phyloP scores from a whole-genome alignment of 2,888 invertebrate genomes.

The Oeneis ivallda region DNA sequence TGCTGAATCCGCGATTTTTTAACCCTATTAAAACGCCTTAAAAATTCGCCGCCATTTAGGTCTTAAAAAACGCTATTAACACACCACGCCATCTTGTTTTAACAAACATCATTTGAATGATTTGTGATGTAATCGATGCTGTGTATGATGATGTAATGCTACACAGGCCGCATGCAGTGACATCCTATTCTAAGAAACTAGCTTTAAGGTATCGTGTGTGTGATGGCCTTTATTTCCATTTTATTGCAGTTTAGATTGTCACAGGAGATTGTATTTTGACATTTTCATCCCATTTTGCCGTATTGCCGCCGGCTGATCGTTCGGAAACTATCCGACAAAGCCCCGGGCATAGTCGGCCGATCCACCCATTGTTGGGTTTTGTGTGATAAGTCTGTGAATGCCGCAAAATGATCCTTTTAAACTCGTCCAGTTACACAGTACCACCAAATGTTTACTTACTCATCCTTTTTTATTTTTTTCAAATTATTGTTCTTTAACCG shows the following conservation, averaged over 20 bases:
- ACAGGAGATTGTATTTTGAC: constrained; percentile 77
- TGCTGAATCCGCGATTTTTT: too few relatives aligned
- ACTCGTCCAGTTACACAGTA: constrained; percentile 24
- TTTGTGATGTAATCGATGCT: too few relatives aligned
- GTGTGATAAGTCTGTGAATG: constrained; percentile 39
- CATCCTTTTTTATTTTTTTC: too few relatives aligned
- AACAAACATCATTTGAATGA: too few relatives aligned
- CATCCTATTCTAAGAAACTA: background rate
- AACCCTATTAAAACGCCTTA: too few relatives aligned
- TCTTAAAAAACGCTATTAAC: too few relatives aligned
- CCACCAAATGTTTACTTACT: constrained; percentile 18
- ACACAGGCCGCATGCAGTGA: too few relatives aligned
- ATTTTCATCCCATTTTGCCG: constrained; percentile 76
- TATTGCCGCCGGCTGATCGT: constrained; percentile 72
- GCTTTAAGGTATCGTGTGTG: background rate
- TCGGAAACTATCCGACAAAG: constrained; percentile 60
- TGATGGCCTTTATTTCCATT: constrained; percentile 12
- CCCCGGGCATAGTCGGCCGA: constrained; percentile 37
- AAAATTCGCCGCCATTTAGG: too few relatives aligned
- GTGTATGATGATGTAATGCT: too few relatives aligned
- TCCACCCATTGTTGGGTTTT: constrained; percentile 40
- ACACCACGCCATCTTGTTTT: too few relatives aligned
- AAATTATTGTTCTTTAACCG: too few relatives aligned
- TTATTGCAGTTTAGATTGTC: constrained; percentile 58
- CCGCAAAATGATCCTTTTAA: constrained; percentile 43